A percentile compares a stretch with the other conserved stretches of the same genome.
Evolutionary conservation across 2,888 invertebrate species (phyloP).

Genomic region (Oscheius sp.): DNA sequence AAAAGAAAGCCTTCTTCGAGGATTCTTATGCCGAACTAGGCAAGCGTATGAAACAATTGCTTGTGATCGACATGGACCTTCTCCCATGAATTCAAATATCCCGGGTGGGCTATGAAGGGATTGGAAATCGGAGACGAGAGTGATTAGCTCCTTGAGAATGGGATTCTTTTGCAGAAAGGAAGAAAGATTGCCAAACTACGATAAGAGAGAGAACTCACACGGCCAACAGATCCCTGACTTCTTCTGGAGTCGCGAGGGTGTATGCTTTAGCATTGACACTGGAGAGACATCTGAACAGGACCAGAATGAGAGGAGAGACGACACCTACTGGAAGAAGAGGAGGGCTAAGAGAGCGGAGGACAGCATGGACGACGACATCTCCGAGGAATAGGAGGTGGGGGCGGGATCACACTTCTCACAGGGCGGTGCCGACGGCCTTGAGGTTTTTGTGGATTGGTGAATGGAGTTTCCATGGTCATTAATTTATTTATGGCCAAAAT

Average conservation of each 20-base stretch:
- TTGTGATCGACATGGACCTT: no score
- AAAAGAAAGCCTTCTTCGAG: no score
- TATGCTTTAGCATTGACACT: constrained; percentile 18
- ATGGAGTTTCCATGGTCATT: constrained; percentile 9
- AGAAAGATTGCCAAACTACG: no score
- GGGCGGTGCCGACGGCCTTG: not conserved
- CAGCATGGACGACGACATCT: constrained; percentile 52
- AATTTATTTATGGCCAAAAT: constrained; percentile 1
- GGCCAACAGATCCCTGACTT: constrained; percentile 10
- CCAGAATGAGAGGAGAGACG: not conserved
- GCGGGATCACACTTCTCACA: constrained; percentile 5
- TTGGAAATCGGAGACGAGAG: not conserved
- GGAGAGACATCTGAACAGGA: constrained; percentile 19
- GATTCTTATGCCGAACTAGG: no score
- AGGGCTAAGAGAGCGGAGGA: constrained; percentile 38
- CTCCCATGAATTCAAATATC: no score
- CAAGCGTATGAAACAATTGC: no score
- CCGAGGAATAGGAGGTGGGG: constrained; percentile 35
- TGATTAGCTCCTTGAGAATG: not conserved
- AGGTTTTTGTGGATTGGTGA: not conserved
- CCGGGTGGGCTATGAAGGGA: no score
- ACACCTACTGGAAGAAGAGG: constrained; percentile 28
- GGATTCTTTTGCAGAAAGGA: no score
- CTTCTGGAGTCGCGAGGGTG: constrained; percentile 20
- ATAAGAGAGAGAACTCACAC: constrained; percentile 15